Conservation (phyloP, 2,797 vertebrate species). For the Ceyx erithaca region DNA sequence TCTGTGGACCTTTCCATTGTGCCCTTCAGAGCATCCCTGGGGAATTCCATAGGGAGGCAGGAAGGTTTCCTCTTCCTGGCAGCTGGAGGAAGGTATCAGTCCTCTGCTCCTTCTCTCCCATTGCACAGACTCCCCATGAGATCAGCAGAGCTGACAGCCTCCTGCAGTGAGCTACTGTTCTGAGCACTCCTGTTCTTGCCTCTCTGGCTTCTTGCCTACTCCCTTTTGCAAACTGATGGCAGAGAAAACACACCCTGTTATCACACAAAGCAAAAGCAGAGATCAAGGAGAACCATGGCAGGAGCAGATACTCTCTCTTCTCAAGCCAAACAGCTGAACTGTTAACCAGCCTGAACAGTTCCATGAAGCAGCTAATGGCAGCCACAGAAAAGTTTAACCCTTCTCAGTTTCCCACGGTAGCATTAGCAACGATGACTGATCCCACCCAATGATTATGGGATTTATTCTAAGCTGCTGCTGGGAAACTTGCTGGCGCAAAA, state of each 20-base stretch:
- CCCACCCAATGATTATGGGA: slow-evolving; percentile 37
- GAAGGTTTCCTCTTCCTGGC: background rate
- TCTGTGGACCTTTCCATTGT: rapidly evolving
- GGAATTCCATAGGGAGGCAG: background rate
- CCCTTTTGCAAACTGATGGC: background rate
- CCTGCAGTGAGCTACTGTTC: background rate
- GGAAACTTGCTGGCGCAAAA: slow-evolving; percentile 26
- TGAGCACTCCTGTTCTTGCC: background rate
- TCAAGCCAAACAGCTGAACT: slow-evolving; percentile 44
- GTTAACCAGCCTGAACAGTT: slow-evolving; percentile 35
- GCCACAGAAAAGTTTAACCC: slow-evolving; percentile 61
- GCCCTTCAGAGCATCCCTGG: background rate
- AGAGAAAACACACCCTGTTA: slow-evolving; percentile 25
- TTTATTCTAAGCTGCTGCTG: slow-evolving; percentile 60
- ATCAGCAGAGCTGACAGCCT: background rate
- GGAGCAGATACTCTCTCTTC: slow-evolving; percentile 19
- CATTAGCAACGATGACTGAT: background rate
- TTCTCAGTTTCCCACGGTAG: slow-evolving; percentile 63
- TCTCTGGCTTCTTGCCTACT: slow-evolving; percentile 23
- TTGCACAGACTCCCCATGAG: rapidly evolving
- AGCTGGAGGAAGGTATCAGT: background rate
- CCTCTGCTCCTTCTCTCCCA: background rate
- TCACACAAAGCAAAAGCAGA: background rate
- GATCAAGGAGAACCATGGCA: slow-evolving; percentile 29
- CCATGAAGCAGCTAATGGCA: background rate